These are phyloP conservation scores for Struthio camelus DNA, from an alignment of 2,113 vertebrate genomes.

Conservation along the genomic window DNA sequence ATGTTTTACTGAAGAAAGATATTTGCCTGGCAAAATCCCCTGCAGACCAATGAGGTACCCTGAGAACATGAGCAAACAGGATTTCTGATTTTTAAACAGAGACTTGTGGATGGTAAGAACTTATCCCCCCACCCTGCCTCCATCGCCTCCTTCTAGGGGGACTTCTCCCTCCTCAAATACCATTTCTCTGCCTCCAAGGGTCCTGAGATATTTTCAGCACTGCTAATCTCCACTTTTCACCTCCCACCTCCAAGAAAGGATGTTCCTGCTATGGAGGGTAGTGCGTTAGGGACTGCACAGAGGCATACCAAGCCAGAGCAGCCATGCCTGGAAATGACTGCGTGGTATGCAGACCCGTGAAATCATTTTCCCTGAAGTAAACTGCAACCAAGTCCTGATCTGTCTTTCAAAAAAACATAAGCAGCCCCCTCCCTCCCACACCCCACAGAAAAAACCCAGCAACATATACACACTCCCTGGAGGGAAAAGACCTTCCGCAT, in stretches of 20 bases:
- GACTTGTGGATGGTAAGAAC: background rate
- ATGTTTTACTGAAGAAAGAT: background rate
- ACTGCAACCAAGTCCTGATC: background rate
- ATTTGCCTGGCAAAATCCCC: background rate
- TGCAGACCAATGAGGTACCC: background rate
- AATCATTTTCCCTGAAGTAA: background rate
- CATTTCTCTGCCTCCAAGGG: background rate
- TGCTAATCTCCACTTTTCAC: background rate
- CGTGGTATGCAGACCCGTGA: background rate
- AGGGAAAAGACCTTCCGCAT: background rate
- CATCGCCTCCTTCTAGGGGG: background rate
- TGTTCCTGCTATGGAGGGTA: background rate
- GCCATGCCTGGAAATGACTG: background rate
- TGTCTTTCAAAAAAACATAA: background rate
- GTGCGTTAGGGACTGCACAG: background rate
- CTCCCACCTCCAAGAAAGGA: background rate
- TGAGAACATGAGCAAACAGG: fast-evolving
- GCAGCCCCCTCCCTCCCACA: background rate
- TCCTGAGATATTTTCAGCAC: background rate
- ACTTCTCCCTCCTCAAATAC: background rate
- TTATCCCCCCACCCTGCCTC: background rate
- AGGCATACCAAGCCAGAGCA: background rate
- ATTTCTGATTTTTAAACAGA: background rate
- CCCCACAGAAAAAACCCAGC: background rate
- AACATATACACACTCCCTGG: background rate